Base-by-base conservation (phyloP, 2,113 vertebrate genomes). In the Mormyrus lacerda region DNA sequence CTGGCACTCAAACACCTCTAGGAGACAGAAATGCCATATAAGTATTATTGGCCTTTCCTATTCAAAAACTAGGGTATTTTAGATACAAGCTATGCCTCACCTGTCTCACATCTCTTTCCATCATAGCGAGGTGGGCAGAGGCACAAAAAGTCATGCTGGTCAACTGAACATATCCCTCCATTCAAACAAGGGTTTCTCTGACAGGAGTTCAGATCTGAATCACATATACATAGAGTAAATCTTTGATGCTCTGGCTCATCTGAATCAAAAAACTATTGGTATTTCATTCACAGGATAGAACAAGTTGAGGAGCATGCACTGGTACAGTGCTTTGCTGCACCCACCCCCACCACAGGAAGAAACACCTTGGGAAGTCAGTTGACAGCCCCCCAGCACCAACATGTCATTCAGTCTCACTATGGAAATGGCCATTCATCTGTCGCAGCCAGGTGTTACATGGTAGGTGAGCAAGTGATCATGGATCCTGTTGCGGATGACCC, bases 1-100 rank as follows among this genome's bases (percentile, higher is more conserved):
- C 91, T 91, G 91, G 93, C 96, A 96, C n/a, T 95, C 92, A 3
- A 91, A 27, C 85, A 91, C 91, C 4, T 94, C 96, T 96, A 91
- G 0, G 10, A 85, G 2, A 89, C 19, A 53, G 4, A 83, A 4
- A 24, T n/a, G n/a, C 58, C 61, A 85, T 8, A 87, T 39, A 4
- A 31, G 5, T 61, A 50, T 17, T 13, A 17, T 76, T 4, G 39
- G 21, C 17, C n/a, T 51, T 31, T 11, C 8, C 8, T 51, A 24
- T n/a, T 10, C 8, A 10, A 31, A 1, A 76, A 21, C 17, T 6
- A 48, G 82, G 48, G 35, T 17, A 82, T 6, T 50, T 53, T 15
- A 21, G 65, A 9, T n/a, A 15, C 21, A 4, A 1, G 2, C 73
- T 82, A 27, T 65, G n/a, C 24, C 91, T 91, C 48, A 95, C 96